These are phyloP conservation scores for Petrolisthes manimaculis DNA, from an alignment of 2,888 invertebrate species.

Conservation along the genomic window DNA sequence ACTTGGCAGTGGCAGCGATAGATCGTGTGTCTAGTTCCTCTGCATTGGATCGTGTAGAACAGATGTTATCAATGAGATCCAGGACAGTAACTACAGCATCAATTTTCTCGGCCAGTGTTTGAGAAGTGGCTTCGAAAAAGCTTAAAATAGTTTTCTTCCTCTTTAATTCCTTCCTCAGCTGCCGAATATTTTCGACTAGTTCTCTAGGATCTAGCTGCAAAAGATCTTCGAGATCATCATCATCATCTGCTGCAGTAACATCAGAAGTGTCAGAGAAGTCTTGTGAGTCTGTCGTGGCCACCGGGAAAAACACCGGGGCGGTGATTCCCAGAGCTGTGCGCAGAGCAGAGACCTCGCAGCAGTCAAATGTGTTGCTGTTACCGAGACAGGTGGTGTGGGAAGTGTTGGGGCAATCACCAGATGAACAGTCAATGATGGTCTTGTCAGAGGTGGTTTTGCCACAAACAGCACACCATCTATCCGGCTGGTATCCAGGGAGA, in stretches of 20 bases:
- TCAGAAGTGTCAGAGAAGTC: not conserved
- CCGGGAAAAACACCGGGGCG: not conserved
- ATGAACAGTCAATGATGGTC: not conserved
- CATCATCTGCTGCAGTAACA: not conserved
- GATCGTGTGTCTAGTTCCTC: too few species aligned
- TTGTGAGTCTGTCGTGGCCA: not conserved
- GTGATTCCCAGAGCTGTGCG: conserved; percentile 16
- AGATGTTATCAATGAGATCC: too few species aligned
- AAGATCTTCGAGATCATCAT: not conserved
- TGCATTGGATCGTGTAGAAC: too few species aligned
- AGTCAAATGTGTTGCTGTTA: not conserved
- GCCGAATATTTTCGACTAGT: not conserved
- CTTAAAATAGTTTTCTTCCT: not conserved
- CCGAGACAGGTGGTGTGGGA: conserved; percentile 11
- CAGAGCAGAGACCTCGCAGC: conserved; percentile 1
- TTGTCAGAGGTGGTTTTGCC: conserved; percentile 15
- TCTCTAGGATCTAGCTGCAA: not conserved
- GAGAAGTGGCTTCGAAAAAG: too few species aligned
- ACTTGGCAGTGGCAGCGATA: too few species aligned
- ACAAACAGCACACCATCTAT: conserved; percentile 9
- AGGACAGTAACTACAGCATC: too few species aligned
- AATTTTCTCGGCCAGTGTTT: too few species aligned
- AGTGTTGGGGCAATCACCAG: conserved; percentile 2
- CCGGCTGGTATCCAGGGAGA: too few species aligned
- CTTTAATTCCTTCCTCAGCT: conserved; percentile 1